phyloP scores from a whole-genome alignment of 2,888 invertebrate species.

The Selenia dentaria region DNA sequence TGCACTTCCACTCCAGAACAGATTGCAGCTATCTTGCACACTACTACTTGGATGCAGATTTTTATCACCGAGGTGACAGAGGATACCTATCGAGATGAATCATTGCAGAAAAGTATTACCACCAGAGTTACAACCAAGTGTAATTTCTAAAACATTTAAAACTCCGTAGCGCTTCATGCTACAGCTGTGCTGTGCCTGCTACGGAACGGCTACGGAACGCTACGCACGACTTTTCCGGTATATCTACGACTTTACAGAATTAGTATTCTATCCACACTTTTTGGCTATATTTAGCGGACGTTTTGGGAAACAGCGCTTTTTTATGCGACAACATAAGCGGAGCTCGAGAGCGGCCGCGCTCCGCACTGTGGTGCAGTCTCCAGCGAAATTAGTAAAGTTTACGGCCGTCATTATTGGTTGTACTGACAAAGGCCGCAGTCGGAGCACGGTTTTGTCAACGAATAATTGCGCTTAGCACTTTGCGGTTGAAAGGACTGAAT shows the following conservation, averaged over 20 bases:
- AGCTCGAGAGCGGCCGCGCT: slow-evolving; percentile 1
- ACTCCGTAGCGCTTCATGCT: slow-evolving; percentile 19
- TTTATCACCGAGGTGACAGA: too few species aligned
- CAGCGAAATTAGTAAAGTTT: slow-evolving; percentile 75
- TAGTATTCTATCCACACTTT: slow-evolving; percentile 32
- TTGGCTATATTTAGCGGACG: slow-evolving; percentile 17
- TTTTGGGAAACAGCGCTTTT: slow-evolving; percentile 11
- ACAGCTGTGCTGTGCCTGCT: slow-evolving; percentile 16
- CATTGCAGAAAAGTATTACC: too few species aligned
- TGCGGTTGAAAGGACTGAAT: slow-evolving; percentile 17
- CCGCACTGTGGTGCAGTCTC: slow-evolving; percentile 45
- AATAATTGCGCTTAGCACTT: slow-evolving; percentile 56
- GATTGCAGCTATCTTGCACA: too few species aligned
- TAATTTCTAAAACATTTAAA: too few species aligned
- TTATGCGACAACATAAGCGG: slow-evolving; percentile 7
- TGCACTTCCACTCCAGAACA: too few species aligned
- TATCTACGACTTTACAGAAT: slow-evolving; percentile 31
- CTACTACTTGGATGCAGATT: too few species aligned
- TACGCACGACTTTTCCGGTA: slow-evolving; percentile 30
- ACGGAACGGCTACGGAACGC: slow-evolving; percentile 28
- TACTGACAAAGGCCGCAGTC: slow-evolving; percentile 60
- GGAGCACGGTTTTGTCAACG: slow-evolving; percentile 57
- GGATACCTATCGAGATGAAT: too few species aligned
- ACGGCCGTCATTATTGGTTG: slow-evolving; percentile 66
- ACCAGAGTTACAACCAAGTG: too few species aligned